Base-by-base conservation (phyloP, 2,888 invertebrate species). In the Drosophila algonquin region DNA sequence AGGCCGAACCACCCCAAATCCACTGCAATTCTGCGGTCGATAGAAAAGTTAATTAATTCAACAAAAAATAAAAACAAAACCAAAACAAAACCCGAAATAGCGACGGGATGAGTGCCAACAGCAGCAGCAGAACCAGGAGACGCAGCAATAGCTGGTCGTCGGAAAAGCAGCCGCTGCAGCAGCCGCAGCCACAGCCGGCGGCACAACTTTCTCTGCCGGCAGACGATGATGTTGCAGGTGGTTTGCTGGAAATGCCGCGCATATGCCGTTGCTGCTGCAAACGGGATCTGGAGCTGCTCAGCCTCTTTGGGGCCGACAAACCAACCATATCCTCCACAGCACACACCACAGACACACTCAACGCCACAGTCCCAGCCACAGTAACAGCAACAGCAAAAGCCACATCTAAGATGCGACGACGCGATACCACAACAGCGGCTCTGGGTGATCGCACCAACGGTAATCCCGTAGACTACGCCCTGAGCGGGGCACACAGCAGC, bases 261-360 rank as follows among this genome's bases (percentile, higher is more conserved):
- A 63, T 83, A 14, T 83, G 83, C 24, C 83, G 83, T n/a, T 88
- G 86, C 47, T 83, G 83, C 24, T 76, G 65, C 62, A 83, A 86
- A 73, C 59, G 76, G 52, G 74, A 80, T 32, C 18, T 80, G 59
- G 78, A 83, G 62, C 63, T 83, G 48, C 60, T 78, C 1, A 48
- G 63, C 35, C 48, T 83, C 21, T 83, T 83, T 45, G 82, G 84
- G 51, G 74, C 45, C 50, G 63, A 60, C 57, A 50, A 73, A 35
- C 30, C 67, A 57, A 60, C 53, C 14, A 35, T 52, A 30, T 27
- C 52, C 16, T 47, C 53, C 76, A 24, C 61, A 45, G 57, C 61
- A 62, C 21, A 58, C 63, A 7, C 71, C 56, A 30, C 58, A 65
- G 40, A 35, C 10, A 40, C 24, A 24, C 24, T 24, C 24, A 24